phyloP scores from a whole-genome alignment of 2,797 vertebrate genomes.

The Pristis pectinata region DNA sequence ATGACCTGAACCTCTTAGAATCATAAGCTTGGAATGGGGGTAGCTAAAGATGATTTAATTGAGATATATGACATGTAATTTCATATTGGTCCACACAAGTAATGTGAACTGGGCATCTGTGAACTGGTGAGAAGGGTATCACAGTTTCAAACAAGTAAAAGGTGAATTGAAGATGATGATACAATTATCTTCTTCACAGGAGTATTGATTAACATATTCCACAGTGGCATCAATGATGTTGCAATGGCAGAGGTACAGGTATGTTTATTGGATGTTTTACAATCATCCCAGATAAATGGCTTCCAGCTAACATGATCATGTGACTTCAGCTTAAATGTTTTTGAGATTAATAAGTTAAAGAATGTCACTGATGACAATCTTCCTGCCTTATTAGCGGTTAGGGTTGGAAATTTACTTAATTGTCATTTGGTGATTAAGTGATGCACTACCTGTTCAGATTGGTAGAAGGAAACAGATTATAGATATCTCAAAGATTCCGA shows the following conservation, averaged over 20 bases:
- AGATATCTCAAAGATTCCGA: background rate
- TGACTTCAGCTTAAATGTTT: background rate
- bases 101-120: background rate
- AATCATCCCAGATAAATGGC: background rate
- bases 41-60: background rate
- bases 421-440: constrained; percentile 1
- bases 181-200: background rate
- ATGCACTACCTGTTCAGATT: background rate
- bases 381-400: background rate
- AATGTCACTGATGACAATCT: background rate
- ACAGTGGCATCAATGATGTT: background rate
- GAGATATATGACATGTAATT: background rate
- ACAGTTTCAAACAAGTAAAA: background rate
- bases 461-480: background rate
- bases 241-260: background rate
- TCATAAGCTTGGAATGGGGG: background rate
- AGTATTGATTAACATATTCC: background rate
- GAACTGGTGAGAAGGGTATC: no score
- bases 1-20: background rate
- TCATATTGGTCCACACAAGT: background rate
- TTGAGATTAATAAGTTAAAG: background rate
- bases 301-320: background rate
- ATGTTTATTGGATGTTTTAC: background rate
- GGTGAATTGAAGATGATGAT: background rate
- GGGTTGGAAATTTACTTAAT: background rate